A percentile compares a stretch with the other conserved stretches of the same genome.
These are phyloP conservation scores for Triplophysa bombifrons DNA, from an alignment of 2,797 vertebrate species.

Conservation along the genomic window DNA sequence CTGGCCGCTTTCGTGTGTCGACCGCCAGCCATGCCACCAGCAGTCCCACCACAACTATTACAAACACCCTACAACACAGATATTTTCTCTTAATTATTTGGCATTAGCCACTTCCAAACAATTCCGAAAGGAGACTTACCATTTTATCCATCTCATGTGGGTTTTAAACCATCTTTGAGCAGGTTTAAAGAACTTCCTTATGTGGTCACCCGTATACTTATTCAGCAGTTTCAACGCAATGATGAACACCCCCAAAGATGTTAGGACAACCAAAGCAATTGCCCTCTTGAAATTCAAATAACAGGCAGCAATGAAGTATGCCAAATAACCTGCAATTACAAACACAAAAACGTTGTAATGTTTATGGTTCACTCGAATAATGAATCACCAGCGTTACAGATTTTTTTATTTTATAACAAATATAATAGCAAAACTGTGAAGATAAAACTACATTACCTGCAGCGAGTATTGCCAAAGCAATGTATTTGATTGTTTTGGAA, in stretches of 20 bases:
- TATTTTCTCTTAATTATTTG: no score
- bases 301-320: conserved; percentile 87
- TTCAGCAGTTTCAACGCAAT: conserved; percentile 74
- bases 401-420: no score
- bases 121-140: conserved; percentile 76
- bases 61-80: conserved; percentile 78
- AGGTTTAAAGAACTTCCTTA: conserved; percentile 71
- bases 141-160: conserved; percentile 84
- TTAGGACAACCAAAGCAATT: conserved; percentile 83
- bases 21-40: conserved; percentile 83
- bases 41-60: conserved; percentile 69
- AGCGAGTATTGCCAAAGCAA: conserved; percentile 76
- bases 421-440: neutral
- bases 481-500: conserved; percentile 68
- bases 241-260: conserved; percentile 74
- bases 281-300: conserved; percentile 85
- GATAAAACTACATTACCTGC: conserved; percentile 75
- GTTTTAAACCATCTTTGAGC: conserved; percentile 63
- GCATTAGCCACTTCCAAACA: neutral
- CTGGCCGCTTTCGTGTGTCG: conserved; percentile 80
- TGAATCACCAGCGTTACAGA: neutral
- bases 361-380: neutral
- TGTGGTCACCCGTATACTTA: conserved; percentile 74
- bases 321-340: conserved; percentile 79
- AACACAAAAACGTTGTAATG: conserved; percentile 17